Evolutionary conservation across 2,113 vertebrate species (phyloP), one percentile per base, ranked within the genome.

Genomic region (Cephalophus harveyi): DNA sequence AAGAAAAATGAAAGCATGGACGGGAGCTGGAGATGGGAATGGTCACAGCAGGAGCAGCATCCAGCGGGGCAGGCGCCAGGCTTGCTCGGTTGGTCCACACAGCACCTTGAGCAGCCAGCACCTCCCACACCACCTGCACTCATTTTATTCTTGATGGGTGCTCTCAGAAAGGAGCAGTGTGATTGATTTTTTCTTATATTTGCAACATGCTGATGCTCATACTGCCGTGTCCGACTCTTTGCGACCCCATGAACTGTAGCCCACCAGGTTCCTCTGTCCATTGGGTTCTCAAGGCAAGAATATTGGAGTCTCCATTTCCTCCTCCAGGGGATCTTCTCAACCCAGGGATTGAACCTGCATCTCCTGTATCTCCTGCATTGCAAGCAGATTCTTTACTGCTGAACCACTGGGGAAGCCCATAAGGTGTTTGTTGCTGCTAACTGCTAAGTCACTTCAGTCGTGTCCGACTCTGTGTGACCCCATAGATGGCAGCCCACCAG

Each of bases 41-140:
- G 16, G 5, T 19, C 14, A 2, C 3, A 14, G 19, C 40, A 28
- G 71, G 17, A 28, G 36, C 30, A 12, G 25, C 3, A 0, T 0
- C 0, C 1, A 12, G 43, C 0, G 1, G 0, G 0, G 6, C 5
- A 8, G 54, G 4, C 0, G 0, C 30, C 12, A 4, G 59, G 36
- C 33, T 8, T 3, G 40, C 67, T 12, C 46, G 17, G 1, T 1
- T 33, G 3, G 17, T 5, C 52, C 17, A 8, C 7, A 12, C 0
- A 15, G n/a, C 21, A 15, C 33, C 40, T 9, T 1, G 7, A 3
- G 19, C 6, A 6, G 50, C 33, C 43, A 7, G 7, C 0, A 3
- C 36, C 52, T 14, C 19, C 17, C 33, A 4, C 3, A 8, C 4
- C 14, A 23, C 3, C 7, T 2, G 19, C 0, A 0, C 16, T 48